These are phyloP conservation scores for Panthera tigris DNA, from an alignment of 2,113 vertebrate genomes.

Conservation along the genomic window DNA sequence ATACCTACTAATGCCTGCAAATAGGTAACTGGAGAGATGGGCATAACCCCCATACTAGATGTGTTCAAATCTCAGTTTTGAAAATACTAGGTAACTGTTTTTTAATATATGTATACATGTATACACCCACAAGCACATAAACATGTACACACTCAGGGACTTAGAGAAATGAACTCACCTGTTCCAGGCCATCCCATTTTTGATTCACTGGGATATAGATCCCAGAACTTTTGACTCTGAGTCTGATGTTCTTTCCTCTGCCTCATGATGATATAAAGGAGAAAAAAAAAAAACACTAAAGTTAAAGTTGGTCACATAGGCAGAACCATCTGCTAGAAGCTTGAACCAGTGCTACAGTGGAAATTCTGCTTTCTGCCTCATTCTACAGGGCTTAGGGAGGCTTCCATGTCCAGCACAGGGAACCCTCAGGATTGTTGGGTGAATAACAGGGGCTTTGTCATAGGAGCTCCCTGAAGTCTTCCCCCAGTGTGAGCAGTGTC, in stretches of 20 bases:
- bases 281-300: background rate
- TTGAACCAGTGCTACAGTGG: background rate
- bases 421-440: background rate
- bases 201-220: background rate
- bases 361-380: background rate
- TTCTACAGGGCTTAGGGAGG: background rate
- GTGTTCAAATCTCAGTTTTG: background rate
- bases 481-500: slow-evolving; percentile 42
- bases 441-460: slow-evolving; percentile 17
- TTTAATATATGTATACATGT: too few relatives aligned
- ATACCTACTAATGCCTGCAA: background rate
- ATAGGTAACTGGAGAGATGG: background rate
- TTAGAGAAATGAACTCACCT: background rate
- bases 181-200: background rate
- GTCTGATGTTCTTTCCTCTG: background rate
- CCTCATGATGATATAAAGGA: background rate
- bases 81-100: background rate
- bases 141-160: background rate
- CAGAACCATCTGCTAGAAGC: background rate
- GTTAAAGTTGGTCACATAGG: background rate
- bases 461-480: slow-evolving; percentile 7
- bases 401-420: background rate
- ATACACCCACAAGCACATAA: background rate
- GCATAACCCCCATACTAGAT: background rate
- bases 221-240: background rate